These are phyloP conservation scores for Dromaius novaehollandiae DNA, from an alignment of 2,113 vertebrate genomes.

Conservation along the genomic window DNA sequence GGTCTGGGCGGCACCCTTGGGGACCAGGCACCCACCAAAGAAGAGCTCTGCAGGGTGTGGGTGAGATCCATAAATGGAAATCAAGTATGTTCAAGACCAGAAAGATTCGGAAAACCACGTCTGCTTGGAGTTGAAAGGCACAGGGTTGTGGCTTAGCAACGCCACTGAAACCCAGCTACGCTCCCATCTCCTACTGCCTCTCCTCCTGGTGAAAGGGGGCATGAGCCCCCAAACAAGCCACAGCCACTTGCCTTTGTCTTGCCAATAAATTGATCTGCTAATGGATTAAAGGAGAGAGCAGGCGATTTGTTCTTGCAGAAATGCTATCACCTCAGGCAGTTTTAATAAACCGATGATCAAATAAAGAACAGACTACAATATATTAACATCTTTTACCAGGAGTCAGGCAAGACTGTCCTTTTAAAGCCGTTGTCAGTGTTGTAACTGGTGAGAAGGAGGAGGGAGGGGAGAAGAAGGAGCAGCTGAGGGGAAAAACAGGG, in stretches of 20 bases:
- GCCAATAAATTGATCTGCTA: background rate
- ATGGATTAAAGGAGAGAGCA: background rate
- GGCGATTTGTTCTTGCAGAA: slow-evolving; percentile 27
- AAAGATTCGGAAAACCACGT: background rate
- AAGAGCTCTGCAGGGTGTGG: background rate
- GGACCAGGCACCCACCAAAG: accelerated
- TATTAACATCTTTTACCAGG: slow-evolving; percentile 30
- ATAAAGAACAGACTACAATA: slow-evolving; percentile 63
- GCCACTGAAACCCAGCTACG: background rate
- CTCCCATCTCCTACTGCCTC: background rate
- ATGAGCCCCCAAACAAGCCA: background rate
- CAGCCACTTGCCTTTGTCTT: background rate
- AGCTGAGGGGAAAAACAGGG: background rate
- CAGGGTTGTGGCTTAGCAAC: background rate
- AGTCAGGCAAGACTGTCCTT: background rate
- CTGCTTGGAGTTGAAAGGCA: background rate
- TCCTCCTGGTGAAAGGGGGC: background rate
- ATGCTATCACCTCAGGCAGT: slow-evolving; percentile 43
- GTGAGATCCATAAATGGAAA: background rate
- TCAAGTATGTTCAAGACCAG: background rate
- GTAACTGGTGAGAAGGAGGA: background rate
- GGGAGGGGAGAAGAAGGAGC: background rate
- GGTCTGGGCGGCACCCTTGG: accelerated
- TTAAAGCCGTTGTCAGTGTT: background rate
- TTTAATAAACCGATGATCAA: slow-evolving; percentile 71